Conservation (phyloP, 92 coral and sea anemone species). For the Palythoa grandiflora region DNA sequence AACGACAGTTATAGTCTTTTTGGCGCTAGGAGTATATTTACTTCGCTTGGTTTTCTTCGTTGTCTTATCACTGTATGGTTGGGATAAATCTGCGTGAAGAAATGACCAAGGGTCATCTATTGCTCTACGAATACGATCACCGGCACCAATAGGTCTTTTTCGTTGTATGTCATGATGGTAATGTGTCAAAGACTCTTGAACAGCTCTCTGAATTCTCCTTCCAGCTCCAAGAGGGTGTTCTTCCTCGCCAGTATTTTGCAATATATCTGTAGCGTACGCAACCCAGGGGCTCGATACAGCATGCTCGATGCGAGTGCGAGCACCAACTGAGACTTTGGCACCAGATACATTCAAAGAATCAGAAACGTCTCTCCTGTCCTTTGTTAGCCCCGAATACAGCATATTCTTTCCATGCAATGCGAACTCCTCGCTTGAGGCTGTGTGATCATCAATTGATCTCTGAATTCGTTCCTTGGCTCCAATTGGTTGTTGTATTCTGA, state of each 20-base stretch:
- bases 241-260: background rate
- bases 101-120: constrained; percentile 61
- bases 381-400: background rate
- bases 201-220: constrained; percentile 56
- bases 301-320: constrained; percentile 66
- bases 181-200: constrained; percentile 15
- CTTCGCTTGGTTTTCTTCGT: constrained; percentile 38
- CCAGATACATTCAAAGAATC: background rate
- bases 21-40: constrained; percentile 69
- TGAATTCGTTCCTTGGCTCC: constrained; percentile 67
- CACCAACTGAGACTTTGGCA: constrained; percentile 41
- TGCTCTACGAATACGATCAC: constrained; percentile 61
- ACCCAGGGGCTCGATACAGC: constrained; percentile 35
- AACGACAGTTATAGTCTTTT: constrained; percentile 88
- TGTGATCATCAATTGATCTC: constrained; percentile 51
- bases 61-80: constrained; percentile 13
- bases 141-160: constrained; percentile 44
- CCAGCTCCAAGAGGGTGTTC: constrained; percentile 54
- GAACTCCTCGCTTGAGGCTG: background rate
- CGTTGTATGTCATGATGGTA: background rate
- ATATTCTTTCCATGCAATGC: background rate
- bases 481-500: constrained; percentile 19
- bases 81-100: constrained; percentile 58
- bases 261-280: background rate
- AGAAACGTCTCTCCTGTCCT: constrained; percentile 4